Evolutionary conservation across 1,140 invertebrate genomes (phyloP).

Genomic region (Acromyrmex charruanus): DNA sequence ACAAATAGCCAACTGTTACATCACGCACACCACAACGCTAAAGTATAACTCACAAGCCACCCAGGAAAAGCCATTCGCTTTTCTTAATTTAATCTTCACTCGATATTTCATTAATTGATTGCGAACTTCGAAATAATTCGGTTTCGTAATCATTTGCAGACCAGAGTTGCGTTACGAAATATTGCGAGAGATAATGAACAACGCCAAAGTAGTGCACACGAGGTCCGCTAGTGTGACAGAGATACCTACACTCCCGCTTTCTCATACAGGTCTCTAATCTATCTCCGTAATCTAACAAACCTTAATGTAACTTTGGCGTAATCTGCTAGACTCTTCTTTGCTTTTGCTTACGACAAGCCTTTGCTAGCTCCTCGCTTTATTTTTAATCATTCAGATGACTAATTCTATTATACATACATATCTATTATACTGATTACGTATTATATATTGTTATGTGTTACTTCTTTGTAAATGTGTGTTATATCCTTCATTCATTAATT

Average conservation of each 20-base stretch:
- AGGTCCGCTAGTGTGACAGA: not conserved
- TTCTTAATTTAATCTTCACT: not conserved
- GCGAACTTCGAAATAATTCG: not conserved
- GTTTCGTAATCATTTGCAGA: not conserved
- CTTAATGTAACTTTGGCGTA: slow-evolving; percentile 27
- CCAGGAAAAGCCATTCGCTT: not conserved
- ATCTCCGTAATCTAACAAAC: slow-evolving; percentile 10
- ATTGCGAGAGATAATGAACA: slow-evolving; percentile 23
- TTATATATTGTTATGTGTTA: too few relatives aligned
- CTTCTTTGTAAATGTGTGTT: too few relatives aligned
- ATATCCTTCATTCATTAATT: too few relatives aligned
- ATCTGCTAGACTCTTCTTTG: not conserved
- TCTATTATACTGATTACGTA: too few relatives aligned
- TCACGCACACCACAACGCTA: not conserved
- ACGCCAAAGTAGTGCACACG: not conserved
- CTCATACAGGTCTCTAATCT: slow-evolving; percentile 31
- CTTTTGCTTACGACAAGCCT: not conserved
- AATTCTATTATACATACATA: not conserved
- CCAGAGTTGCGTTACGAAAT: slow-evolving; percentile 10
- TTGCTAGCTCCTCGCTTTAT: not conserved
- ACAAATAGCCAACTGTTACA: slow-evolving; percentile 22
- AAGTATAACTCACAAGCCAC: not conserved
- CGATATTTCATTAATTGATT: slow-evolving; percentile 23
- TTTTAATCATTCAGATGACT: not conserved
- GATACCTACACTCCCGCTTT: slow-evolving; percentile 9